Conservation (phyloP, 1,140 invertebrate genomes). For the Stegodyphus dumicola region DNA sequence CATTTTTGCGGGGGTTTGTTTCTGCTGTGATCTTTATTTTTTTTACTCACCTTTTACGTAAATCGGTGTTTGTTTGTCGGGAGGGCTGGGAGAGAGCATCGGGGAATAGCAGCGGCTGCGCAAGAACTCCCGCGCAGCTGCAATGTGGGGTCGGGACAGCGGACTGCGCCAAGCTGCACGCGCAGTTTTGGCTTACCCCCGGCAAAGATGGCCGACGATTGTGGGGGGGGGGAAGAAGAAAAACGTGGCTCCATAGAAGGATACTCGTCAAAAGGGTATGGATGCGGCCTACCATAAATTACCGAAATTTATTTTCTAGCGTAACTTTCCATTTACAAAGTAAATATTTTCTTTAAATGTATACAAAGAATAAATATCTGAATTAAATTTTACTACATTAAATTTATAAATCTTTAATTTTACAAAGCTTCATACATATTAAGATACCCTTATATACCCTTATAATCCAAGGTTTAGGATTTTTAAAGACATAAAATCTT, state of each 20-base stretch:
- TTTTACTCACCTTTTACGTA: too few relatives aligned
- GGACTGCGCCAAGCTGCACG: conserved; percentile 52
- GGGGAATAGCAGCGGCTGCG: conserved; percentile 4
- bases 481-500: too few relatives aligned
- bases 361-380: too few relatives aligned
- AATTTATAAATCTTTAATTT: too few relatives aligned
- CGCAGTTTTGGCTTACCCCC: neutral
- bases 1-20: too few relatives aligned
- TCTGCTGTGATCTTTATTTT: too few relatives aligned
- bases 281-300: neutral
- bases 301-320: neutral
- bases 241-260: conserved; percentile 37
- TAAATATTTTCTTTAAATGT: too few relatives aligned
- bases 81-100: neutral
- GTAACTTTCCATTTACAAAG: too few relatives aligned
- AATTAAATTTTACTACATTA: too few relatives aligned
- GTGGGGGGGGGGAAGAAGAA: neutral
- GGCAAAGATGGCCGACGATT: conserved; percentile 13
- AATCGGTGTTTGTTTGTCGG: conserved; percentile 37
- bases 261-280: neutral
- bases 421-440: too few relatives aligned
- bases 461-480: too few relatives aligned
- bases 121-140: conserved; percentile 47
- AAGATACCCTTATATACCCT: too few relatives aligned
- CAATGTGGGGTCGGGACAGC: conserved; percentile 39